Evolutionary conservation across 2,888 invertebrate species (phyloP).

Genomic region (Fissipunctia ypsillon): DNA sequence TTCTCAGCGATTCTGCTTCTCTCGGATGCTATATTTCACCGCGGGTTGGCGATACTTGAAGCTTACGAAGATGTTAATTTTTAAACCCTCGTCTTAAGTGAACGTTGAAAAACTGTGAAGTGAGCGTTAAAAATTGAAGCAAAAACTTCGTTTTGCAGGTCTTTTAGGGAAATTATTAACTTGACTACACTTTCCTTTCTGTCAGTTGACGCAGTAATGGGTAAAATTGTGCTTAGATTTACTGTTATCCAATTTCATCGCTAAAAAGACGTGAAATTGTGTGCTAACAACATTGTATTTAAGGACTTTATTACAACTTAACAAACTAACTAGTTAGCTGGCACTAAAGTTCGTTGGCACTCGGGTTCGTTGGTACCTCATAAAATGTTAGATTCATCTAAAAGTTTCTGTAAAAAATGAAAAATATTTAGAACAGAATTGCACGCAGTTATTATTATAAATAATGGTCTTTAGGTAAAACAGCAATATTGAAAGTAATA

Average conservation of each 20-base stretch:
- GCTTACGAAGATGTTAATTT: constrained; percentile 66
- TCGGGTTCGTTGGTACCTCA: too few species aligned
- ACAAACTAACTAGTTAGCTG: too few species aligned
- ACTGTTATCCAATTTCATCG: background rate
- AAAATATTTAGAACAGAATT: constrained; percentile 62
- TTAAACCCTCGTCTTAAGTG: constrained; percentile 46
- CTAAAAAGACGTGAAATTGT: background rate
- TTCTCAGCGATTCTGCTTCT: constrained; percentile 66
- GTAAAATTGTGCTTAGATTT: background rate
- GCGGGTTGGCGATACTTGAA: constrained; percentile 58
- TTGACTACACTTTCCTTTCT: constrained; percentile 27
- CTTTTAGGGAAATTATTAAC: constrained; percentile 40
- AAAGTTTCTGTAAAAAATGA: constrained; percentile 40
- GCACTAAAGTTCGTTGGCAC: too few species aligned
- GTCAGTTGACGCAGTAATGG: background rate
- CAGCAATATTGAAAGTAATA: constrained; percentile 75
- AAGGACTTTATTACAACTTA: too few species aligned
- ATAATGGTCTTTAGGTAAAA: constrained; percentile 72
- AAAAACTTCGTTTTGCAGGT: constrained; percentile 40
- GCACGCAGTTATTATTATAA: constrained; percentile 70
- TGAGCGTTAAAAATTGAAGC: constrained; percentile 44
- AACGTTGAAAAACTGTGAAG: constrained; percentile 55
- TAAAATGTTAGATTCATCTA: background rate
- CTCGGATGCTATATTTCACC: constrained; percentile 71
- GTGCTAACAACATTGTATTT: background rate